These are phyloP conservation scores for Yponomeuta sedellus DNA, from an alignment of 2,888 invertebrate genomes.

Conservation along the genomic window DNA sequence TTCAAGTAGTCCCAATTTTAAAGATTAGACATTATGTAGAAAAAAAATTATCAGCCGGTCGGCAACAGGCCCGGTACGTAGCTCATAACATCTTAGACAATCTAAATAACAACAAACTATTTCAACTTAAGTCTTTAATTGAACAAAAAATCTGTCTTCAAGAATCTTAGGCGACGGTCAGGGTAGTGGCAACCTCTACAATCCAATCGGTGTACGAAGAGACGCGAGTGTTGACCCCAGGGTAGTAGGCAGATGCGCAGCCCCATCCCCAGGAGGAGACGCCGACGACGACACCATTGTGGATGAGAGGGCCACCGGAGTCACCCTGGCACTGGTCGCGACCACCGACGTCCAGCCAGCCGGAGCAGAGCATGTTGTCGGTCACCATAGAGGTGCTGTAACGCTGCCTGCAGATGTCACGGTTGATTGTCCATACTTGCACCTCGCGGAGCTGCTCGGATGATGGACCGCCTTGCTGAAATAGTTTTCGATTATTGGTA, in stretches of 20 bases:
- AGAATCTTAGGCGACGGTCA: not conserved
- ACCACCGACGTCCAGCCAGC: conserved; percentile 18
- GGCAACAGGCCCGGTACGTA: no score
- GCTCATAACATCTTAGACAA: no score
- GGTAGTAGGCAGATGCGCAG: not conserved
- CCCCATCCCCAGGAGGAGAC: conserved; percentile 2
- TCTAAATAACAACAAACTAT: no score
- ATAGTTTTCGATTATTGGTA: no score
- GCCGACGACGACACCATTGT: conserved; percentile 13
- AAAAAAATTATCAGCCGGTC: no score
- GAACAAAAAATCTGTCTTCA: no score
- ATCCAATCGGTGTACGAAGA: not conserved
- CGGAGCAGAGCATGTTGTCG: conserved; percentile 20
- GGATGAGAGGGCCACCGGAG: conserved; percentile 18
- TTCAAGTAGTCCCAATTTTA: no score
- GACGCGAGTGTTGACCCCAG: conserved; percentile 4
- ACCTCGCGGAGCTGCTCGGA: conserved; percentile 18
- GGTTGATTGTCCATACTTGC: conserved; percentile 19
- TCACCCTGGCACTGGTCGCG: conserved; percentile 19
- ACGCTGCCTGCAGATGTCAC: conserved; percentile 13
- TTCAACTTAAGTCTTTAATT: no score
- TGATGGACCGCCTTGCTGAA: not conserved
- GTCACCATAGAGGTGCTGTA: conserved; percentile 15
- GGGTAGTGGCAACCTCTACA: no score
- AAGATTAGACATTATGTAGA: no score